These are phyloP conservation scores for Capricornis sumatraensis DNA, from an alignment of 2,113 vertebrate species.

Conservation along the genomic window DNA sequence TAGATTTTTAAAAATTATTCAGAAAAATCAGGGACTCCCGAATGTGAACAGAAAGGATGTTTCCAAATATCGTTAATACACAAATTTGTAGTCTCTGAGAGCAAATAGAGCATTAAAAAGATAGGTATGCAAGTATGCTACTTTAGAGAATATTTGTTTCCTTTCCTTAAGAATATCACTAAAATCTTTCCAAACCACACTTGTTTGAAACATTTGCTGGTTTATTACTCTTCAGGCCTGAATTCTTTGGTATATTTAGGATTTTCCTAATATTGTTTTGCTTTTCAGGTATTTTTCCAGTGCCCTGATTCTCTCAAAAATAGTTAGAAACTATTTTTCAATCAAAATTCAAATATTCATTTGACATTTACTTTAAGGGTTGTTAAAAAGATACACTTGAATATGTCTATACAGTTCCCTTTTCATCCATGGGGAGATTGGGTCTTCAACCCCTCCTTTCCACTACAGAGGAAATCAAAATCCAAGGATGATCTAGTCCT, in stretches of 20 bases:
- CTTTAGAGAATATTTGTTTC: slow-evolving; percentile 29
- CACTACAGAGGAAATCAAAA: not conserved
- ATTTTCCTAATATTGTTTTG: slow-evolving; percentile 71
- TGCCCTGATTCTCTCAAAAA: slow-evolving; percentile 66
- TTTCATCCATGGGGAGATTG: not conserved
- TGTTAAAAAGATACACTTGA: not conserved
- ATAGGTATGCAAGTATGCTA: rapidly evolving
- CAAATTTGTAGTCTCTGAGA: not conserved
- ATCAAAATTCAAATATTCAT: slow-evolving; percentile 60
- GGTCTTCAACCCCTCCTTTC: not conserved
- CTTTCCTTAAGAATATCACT: slow-evolving; percentile 15
- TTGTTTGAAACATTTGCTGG: slow-evolving; percentile 73
- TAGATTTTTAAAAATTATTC: not conserved
- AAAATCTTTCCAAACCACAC: slow-evolving; percentile 58
- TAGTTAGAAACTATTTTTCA: slow-evolving; percentile 53
- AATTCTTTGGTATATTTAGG: slow-evolving; percentile 63
- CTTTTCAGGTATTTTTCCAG: slow-evolving; percentile 70
- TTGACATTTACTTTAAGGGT: slow-evolving; percentile 10
- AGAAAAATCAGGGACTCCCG: not conserved
- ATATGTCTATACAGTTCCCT: not conserved
- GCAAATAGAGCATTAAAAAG: not conserved
- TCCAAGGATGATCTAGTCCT: not conserved
- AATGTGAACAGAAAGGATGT: not conserved
- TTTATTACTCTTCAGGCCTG: slow-evolving; percentile 71
- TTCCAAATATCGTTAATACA: not conserved